These are phyloP conservation scores for Oncorhynchus keta DNA, from an alignment of 2,113 vertebrate species.

Conservation along the genomic window DNA sequence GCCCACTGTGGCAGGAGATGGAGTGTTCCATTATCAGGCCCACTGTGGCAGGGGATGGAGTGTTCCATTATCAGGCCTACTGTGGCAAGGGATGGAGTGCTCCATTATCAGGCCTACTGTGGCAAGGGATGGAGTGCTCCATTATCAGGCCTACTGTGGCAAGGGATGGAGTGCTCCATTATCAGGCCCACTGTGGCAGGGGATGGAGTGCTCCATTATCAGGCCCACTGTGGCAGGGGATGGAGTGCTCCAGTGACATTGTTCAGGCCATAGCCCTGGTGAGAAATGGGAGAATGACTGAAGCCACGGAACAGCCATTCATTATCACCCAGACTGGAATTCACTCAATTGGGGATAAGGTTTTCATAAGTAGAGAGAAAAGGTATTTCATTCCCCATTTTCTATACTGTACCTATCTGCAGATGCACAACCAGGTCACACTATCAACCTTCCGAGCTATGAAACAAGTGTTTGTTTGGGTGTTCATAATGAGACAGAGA, in stretches of 20 bases:
- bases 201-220: no score
- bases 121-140: no score
- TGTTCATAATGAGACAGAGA: not conserved
- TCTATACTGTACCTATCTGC: conserved; percentile 24
- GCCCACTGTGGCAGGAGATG: no score
- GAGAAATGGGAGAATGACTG: conserved; percentile 61
- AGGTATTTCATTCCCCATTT: conserved; percentile 19
- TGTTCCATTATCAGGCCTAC: no score
- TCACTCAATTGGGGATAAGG: conserved; percentile 36
- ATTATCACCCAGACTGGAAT: conserved; percentile 71
- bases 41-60: no score
- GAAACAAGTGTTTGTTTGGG: conserved; percentile 17
- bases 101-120: no score
- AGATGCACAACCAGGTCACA: conserved; percentile 4
- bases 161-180: no score
- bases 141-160: no score
- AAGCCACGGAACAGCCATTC: conserved; percentile 60
- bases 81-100: no score
- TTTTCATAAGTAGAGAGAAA: conserved; percentile 23
- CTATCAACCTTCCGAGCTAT: not conserved
- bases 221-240: conserved; percentile 24
- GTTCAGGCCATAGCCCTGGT: conserved; percentile 47
- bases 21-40: no score
- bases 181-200: no score
- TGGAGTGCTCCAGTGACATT: conserved; percentile 63